A percentile compares a stretch with the other conserved stretches of the same genome.
phyloP scores from a whole-genome alignment of 2,888 invertebrate genomes.

The Erebia aethiops region DNA sequence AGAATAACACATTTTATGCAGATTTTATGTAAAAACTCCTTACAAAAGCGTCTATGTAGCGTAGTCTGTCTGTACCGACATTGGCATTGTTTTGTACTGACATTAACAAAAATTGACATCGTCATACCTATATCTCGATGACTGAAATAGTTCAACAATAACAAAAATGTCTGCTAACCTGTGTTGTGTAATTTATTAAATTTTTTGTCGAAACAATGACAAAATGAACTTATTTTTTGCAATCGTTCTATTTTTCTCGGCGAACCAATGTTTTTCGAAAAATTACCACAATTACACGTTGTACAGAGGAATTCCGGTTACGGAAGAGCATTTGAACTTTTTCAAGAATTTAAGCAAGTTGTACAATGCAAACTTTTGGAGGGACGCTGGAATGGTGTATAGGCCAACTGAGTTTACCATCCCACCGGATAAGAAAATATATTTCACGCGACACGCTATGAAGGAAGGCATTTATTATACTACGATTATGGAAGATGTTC shows the following conservation, averaged over 20 bases:
- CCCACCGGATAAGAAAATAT: slow-evolving; percentile 48
- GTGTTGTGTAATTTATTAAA: neutral
- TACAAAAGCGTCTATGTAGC: too few relatives aligned
- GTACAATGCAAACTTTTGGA: slow-evolving; percentile 62
- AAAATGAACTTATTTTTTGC: slow-evolving; percentile 17
- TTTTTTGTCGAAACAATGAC: neutral
- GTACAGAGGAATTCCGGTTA: slow-evolving; percentile 57
- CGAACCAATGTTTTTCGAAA: slow-evolving; percentile 40
- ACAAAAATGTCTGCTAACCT: neutral
- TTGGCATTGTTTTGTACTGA: too few relatives aligned
- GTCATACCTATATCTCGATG: slow-evolving; percentile 19
- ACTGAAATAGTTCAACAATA: neutral
- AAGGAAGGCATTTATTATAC: slow-evolving; percentile 51
- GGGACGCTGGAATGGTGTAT: slow-evolving; percentile 50
- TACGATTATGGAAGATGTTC: slow-evolving; percentile 59
- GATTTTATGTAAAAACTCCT: too few relatives aligned
- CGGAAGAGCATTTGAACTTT: slow-evolving; percentile 53
- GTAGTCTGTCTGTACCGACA: too few relatives aligned
- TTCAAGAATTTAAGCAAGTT: slow-evolving; percentile 49
- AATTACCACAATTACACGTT: slow-evolving; percentile 62
- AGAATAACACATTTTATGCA: too few relatives aligned
- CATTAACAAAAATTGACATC: too few relatives aligned
- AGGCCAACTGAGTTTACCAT: slow-evolving; percentile 62
- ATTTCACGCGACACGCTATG: slow-evolving; percentile 49
- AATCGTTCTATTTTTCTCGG: slow-evolving; percentile 8